Evolutionary conservation across 2,888 invertebrate species (phyloP).

Genomic region (Penaeus monodon): DNA sequence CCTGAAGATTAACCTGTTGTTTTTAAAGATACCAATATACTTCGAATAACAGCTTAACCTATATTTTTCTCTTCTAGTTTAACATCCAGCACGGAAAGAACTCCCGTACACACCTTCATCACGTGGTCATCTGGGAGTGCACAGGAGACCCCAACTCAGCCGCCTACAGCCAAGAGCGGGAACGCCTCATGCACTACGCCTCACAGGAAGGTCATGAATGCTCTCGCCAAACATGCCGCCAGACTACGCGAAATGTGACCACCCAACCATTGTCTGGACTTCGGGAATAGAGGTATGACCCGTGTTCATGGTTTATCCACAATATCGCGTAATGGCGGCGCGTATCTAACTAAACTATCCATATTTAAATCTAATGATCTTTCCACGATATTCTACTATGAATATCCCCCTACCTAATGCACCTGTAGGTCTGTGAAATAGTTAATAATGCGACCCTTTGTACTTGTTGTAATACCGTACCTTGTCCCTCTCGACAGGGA

Average conservation of each 20-base stretch:
- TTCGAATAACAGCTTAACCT: no score
- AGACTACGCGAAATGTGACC: slow-evolving; percentile 64
- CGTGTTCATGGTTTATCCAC: neutral
- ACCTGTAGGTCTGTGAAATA: no score
- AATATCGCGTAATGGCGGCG: no score
- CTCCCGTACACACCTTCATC: slow-evolving; percentile 67
- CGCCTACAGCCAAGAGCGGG: slow-evolving; percentile 22
- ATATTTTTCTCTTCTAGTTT: neutral
- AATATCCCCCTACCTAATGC: no score
- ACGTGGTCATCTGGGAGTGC: slow-evolving; percentile 68
- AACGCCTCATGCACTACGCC: slow-evolving; percentile 37
- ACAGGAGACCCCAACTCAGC: slow-evolving; percentile 24
- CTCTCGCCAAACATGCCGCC: slow-evolving; percentile 66
- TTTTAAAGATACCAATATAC: no score
- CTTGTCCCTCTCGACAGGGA: no score
- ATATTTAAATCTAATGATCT: no score
- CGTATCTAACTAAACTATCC: no score
- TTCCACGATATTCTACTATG: no score
- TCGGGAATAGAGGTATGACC: neutral
- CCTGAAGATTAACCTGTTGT: no score
- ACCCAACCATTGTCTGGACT: neutral
- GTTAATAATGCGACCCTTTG: no score
- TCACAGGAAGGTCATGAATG: slow-evolving; percentile 65
- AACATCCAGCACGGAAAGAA: slow-evolving; percentile 59
- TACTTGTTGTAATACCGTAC: no score